These are phyloP conservation scores for Nemotelus pantherinus DNA, from an alignment of 2,888 invertebrate genomes.

Conservation along the genomic window DNA sequence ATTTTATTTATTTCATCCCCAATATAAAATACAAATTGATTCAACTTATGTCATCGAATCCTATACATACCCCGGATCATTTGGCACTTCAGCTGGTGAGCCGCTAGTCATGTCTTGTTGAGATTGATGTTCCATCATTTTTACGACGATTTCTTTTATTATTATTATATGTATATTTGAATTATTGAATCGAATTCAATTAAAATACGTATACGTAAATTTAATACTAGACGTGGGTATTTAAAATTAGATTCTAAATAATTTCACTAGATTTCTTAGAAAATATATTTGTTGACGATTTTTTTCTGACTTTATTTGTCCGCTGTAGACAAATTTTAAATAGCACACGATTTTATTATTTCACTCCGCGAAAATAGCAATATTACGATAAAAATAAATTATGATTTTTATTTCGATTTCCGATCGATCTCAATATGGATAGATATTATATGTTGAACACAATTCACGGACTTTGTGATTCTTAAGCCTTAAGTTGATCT, in stretches of 20 bases:
- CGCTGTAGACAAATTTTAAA: not conserved
- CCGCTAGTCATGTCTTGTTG: constrained; percentile 79
- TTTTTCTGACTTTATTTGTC: constrained; percentile 7
- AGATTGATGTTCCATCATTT: constrained; percentile 58
- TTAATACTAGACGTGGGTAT: not conserved
- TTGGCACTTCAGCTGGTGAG: constrained; percentile 90
- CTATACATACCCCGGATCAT: constrained; percentile 87
- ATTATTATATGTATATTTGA: not conserved
- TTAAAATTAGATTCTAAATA: constrained; percentile 19
- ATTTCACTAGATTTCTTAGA: constrained; percentile 34
- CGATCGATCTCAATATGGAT: too few species aligned
- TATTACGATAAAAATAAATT: too few species aligned
- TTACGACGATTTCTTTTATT: not conserved
- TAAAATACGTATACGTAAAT: not conserved
- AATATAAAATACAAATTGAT: not conserved
- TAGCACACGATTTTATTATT: constrained; percentile 26
- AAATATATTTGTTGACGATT: constrained; percentile 33
- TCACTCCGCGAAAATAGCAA: not conserved
- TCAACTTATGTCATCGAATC: not conserved
- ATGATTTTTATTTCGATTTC: too few species aligned
- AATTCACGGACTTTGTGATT: constrained; percentile 34
- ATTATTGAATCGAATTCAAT: not conserved
- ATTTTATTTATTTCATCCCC: too few species aligned
- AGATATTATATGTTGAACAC: constrained; percentile 23
- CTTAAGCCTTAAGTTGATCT: not conserved